Conservation (phyloP, 37 sponge, comb jelly and placozoan species). For the Bolinopsis microptera region DNA sequence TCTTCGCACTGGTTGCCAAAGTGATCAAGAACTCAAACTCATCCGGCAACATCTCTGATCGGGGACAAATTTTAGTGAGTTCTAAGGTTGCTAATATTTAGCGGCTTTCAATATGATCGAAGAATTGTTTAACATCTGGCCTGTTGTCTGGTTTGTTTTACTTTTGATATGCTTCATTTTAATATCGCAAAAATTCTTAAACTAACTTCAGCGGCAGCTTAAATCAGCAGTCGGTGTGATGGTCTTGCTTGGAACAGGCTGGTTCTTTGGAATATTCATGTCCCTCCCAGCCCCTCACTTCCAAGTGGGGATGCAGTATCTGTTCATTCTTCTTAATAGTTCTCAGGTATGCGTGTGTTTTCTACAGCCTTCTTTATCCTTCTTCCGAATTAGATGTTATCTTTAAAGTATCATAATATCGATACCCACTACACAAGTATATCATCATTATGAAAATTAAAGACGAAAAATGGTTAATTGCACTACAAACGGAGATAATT, state of each 20-base stretch:
- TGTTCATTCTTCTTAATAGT: constrained; percentile 54
- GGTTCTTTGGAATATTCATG: constrained; percentile 64
- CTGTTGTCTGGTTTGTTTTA: too few species aligned
- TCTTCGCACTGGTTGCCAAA: constrained; percentile 54
- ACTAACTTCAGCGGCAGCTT: constrained; percentile 35
- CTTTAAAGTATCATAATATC: too few species aligned
- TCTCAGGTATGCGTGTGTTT: constrained; percentile 7
- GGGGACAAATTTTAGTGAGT: constrained; percentile 43
- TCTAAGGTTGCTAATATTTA: too few species aligned
- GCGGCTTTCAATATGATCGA: too few species aligned
- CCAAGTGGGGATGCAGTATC: constrained; percentile 54
- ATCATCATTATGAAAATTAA: too few species aligned
- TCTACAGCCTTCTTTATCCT: too few species aligned
- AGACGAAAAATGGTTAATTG: too few species aligned
- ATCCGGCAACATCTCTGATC: constrained; percentile 57
- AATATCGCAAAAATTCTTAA: too few species aligned
- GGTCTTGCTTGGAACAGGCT: constrained; percentile 60
- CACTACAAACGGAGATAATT: neutral
- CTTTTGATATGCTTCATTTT: too few species aligned
- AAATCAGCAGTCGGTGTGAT: constrained; percentile 61
- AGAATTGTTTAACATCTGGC: too few species aligned
- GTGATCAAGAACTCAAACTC: constrained; percentile 63
- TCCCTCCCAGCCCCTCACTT: constrained; percentile 14
- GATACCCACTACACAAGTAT: too few species aligned
- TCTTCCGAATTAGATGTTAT: too few species aligned